Conservation (phyloP, 2,797 vertebrate species). For the Ambastaia sidthimunki region DNA sequence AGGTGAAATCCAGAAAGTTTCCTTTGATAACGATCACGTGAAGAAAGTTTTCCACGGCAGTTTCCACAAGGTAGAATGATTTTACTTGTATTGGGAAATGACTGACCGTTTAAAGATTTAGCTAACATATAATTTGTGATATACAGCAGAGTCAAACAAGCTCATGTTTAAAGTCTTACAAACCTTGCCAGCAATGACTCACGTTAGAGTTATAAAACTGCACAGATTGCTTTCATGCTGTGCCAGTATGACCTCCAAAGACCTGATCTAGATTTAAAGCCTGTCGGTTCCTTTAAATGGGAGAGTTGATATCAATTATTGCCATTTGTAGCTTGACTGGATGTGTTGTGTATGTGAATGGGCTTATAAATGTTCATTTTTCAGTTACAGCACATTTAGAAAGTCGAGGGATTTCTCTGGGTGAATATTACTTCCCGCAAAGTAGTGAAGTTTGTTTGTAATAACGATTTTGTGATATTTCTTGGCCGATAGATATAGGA, state of each 20-base stretch:
- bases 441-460: constrained; percentile 19
- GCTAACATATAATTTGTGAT: not conserved
- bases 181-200: not conserved
- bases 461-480: constrained; percentile 1
- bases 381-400: not conserved
- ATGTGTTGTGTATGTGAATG: not conserved
- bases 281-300: not conserved
- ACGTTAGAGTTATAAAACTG: not conserved
- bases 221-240: not conserved
- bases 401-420: not conserved
- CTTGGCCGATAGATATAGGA: constrained; percentile 13
- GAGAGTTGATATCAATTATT: not conserved
- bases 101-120: not conserved
- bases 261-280: not conserved
- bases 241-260: not conserved
- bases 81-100: not conserved
- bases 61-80: constrained; percentile 93
- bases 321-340: not conserved
- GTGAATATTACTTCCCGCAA: constrained; percentile 10
- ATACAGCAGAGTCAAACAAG: not conserved
- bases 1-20: constrained; percentile 90
- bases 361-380: not conserved
- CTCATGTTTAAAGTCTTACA: not conserved
- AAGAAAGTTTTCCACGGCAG: constrained; percentile 97
- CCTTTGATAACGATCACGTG: constrained; percentile 89